phyloP scores from a whole-genome alignment of 2,797 vertebrate genomes.

The Chiroxiphia lanceolata region DNA sequence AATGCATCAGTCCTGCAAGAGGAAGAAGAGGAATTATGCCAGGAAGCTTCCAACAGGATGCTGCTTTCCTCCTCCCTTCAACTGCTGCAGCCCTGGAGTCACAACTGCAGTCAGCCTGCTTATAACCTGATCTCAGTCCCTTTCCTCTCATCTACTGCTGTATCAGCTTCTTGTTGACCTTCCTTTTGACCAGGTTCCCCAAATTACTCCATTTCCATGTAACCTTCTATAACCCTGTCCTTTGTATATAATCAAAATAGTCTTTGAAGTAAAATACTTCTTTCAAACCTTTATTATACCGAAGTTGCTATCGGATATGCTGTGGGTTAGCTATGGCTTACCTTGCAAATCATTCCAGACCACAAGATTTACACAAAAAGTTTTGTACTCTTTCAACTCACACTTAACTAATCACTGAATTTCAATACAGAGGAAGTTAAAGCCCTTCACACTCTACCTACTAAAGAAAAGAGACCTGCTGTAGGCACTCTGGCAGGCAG shows the following conservation, averaged over 20 bases:
- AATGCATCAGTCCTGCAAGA: background rate
- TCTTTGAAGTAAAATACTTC: background rate
- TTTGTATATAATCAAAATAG: background rate
- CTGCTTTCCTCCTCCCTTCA: background rate
- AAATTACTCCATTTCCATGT: background rate
- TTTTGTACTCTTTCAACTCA: background rate
- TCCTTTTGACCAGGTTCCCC: background rate
- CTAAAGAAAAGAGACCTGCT: background rate
- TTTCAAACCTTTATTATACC: background rate
- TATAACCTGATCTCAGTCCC: background rate
- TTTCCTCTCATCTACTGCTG: background rate
- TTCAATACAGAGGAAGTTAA: background rate
- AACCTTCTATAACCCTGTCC: background rate
- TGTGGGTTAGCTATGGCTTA: rapidly evolving
- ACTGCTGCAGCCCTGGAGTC: background rate
- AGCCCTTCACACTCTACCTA: background rate
- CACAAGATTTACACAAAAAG: background rate
- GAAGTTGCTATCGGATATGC: background rate
- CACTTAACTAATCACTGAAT: background rate
- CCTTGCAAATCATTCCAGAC: background rate
- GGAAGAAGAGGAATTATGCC: background rate
- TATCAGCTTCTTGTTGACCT: background rate
- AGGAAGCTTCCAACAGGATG: background rate
- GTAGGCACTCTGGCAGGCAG: background rate
- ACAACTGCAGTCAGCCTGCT: background rate